Base-by-base conservation (phyloP, 2,113 vertebrate species). In the Phylloscopus whistleri region DNA sequence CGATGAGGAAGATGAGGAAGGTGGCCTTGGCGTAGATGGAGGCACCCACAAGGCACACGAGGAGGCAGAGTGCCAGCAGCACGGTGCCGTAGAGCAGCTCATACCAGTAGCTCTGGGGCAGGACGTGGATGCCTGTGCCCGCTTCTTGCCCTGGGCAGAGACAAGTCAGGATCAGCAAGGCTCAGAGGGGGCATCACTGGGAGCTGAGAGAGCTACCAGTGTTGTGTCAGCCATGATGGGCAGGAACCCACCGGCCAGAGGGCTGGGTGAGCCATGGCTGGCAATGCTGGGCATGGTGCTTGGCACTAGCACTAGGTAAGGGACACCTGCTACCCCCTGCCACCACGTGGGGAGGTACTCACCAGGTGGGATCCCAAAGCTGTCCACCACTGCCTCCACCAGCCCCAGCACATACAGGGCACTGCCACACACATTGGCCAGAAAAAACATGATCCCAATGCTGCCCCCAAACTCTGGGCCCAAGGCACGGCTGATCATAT, bases 401-500 rank as follows among this genome's bases (percentile, higher is more conserved):
- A 99, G 96, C 14, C 99, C 99, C 82, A 99, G 97, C 75, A 99
- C 97, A 1, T 94, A 99, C 30, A 99, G 98, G 66, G 99, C 99
- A 43, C 99, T 98, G 92, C 98, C 98, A 6, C 98, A 99, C 75
- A 99, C 98, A 0, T 99, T 99, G 72, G 98, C 99, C 69, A 99
- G 94, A 94, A 99, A 99, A 97, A 99, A 99, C 99, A 99, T 99
- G 95, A 99, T 98, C 12, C 99, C 99, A 0, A 99, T 99, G 73
- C 99, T 99, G 83, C 99, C 99, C 1, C 99, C 99, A 1, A 99
- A 99, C 96, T 99, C 99, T 0, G 99, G 99, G 10, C 99, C 99
- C 87, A 99, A 63, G 4, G 99, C 99, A 80, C 99, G 97, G 94
- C 99, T 99, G 96, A 99, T 99, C 99, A 99, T 99, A 91, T 99